These are phyloP conservation scores for Epiblema foenella DNA, from an alignment of 2,888 invertebrate genomes.

Conservation along the genomic window DNA sequence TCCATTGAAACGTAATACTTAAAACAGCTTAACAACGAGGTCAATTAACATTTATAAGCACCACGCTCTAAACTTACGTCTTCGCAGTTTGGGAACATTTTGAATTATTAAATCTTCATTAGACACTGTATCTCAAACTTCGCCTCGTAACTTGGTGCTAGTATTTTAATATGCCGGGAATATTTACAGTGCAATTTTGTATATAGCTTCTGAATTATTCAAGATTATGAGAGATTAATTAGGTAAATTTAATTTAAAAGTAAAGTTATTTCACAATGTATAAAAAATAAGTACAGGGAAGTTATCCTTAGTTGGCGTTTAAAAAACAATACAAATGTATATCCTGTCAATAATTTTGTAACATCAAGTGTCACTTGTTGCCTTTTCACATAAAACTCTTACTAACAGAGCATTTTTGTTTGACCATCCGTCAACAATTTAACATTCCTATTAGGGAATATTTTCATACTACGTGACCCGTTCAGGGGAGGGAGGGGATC, in stretches of 20 bases:
- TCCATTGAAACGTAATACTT: background rate
- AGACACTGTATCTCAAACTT: slow-evolving; percentile 44
- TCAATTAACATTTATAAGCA: slow-evolving; percentile 58
- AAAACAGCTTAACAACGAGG: slow-evolving; percentile 48
- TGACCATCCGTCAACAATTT: no score
- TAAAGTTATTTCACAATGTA: background rate
- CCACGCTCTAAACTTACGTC: slow-evolving; percentile 49
- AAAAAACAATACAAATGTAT: no score
- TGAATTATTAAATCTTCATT: slow-evolving; percentile 47
- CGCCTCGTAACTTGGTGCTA: slow-evolving; percentile 35
- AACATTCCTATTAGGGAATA: no score
- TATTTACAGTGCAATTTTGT: slow-evolving; percentile 40
- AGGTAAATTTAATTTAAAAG: slow-evolving; percentile 5
- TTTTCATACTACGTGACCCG: no score
- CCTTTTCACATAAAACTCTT: no score
- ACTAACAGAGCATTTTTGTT: no score
- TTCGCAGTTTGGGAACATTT: slow-evolving; percentile 51
- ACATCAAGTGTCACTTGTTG: no score
- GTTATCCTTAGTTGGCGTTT: no score
- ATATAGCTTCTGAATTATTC: slow-evolving; percentile 39
- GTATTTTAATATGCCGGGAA: slow-evolving; percentile 40
- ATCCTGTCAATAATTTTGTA: no score
- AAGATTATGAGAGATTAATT: slow-evolving; percentile 31
- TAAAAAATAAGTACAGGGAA: background rate
- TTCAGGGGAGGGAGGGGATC: no score